phyloP scores from a whole-genome alignment of 1,140 invertebrate species.

The Achatina immaculata region DNA sequence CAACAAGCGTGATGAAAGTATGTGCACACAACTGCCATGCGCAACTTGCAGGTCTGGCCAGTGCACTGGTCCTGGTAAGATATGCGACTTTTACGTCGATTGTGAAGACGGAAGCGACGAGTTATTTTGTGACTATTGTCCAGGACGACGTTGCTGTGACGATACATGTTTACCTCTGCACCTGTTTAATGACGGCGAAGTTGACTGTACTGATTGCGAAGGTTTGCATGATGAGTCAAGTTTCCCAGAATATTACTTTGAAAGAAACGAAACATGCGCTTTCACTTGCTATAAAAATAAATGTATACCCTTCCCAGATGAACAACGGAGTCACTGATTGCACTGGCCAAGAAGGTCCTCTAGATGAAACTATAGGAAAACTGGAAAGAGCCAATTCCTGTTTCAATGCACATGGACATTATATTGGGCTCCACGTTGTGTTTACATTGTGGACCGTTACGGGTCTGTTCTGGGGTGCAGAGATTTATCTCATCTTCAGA shows the following conservation, averaged over 20 bases:
- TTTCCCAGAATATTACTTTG: neutral
- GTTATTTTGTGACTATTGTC: neutral
- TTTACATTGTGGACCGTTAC: neutral
- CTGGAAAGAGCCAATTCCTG: neutral
- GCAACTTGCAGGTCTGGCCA: neutral
- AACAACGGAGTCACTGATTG: neutral
- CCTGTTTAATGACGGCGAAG: neutral
- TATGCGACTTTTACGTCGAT: neutral
- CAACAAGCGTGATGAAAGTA: neutral
- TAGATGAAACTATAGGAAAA: too few species aligned
- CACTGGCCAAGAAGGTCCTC: neutral
- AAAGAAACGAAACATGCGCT: neutral
- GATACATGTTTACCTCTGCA: neutral
- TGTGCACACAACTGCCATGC: neutral
- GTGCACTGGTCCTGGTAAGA: neutral
- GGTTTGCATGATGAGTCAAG: too few species aligned
- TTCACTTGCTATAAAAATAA: neutral
- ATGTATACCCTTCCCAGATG: neutral
- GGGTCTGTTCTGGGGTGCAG: neutral
- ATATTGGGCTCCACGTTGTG: conserved; percentile 8
- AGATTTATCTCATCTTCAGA: neutral
- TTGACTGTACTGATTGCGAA: neutral
- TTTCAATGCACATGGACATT: too few species aligned
- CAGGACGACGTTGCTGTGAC: neutral
- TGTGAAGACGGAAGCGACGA: too few species aligned